phyloP scores from a whole-genome alignment of 2,888 invertebrate genomes.

The Malachius bipustulatus region DNA sequence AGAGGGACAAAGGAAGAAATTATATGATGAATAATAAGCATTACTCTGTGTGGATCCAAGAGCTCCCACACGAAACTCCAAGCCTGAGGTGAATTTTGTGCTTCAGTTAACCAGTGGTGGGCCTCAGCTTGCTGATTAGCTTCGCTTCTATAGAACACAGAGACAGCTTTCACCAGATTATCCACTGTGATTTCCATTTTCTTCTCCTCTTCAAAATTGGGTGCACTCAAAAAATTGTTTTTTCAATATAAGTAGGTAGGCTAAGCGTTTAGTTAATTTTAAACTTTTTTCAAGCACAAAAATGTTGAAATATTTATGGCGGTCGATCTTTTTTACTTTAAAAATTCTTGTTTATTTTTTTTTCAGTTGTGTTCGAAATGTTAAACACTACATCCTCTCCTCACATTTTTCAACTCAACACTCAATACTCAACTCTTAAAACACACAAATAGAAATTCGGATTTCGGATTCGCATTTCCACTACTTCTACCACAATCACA shows the following conservation, averaged over 20 bases:
- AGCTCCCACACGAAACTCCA: conserved; percentile 92
- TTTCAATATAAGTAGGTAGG: too few relatives aligned
- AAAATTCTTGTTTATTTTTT: too few relatives aligned
- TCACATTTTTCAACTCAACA: too few relatives aligned
- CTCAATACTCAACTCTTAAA: too few relatives aligned
- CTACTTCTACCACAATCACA: too few relatives aligned
- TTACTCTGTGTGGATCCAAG: conserved; percentile 68
- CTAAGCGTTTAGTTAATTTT: too few relatives aligned
- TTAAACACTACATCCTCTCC: too few relatives aligned
- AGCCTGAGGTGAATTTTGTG: conserved; percentile 76
- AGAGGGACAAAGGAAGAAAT: neutral
- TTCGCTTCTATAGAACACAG: conserved; percentile 51
- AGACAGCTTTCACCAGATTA: conserved; percentile 57
- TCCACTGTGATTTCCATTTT: conserved; percentile 51
- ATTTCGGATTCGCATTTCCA: too few relatives aligned
- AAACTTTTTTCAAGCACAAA: conserved; percentile 2
- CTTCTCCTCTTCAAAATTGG: conserved; percentile 4
- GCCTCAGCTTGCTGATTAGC: conserved; percentile 61
- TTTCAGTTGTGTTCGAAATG: too few relatives aligned
- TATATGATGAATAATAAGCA: neutral
- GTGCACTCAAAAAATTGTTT: neutral
- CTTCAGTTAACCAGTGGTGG: conserved; percentile 75
- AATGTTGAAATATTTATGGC: too few relatives aligned
- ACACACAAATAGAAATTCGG: too few relatives aligned
- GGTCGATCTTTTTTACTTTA: too few relatives aligned